Evolutionary conservation across 2,113 vertebrate genomes (phyloP).

Genomic region (Festucalex cinctus): DNA sequence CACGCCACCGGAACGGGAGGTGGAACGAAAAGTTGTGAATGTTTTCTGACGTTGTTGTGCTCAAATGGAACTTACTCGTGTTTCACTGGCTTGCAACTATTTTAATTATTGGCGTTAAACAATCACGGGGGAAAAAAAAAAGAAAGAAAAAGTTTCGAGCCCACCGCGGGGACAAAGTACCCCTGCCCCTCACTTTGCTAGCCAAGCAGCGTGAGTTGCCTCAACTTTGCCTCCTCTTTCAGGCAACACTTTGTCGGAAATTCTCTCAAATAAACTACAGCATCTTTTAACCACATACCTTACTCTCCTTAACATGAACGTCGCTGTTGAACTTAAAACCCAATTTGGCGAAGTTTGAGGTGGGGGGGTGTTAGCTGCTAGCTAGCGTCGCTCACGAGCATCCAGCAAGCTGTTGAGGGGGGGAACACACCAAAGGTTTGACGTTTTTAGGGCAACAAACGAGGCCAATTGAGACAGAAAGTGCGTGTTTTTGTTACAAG

Average conservation of each 20-base stretch:
- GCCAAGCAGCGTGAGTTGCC: conserved; percentile 44
- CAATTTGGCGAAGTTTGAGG: neutral
- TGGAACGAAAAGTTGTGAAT: conserved; percentile 22
- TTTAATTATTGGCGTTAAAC: neutral
- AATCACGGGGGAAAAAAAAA: neutral
- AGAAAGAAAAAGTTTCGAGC: conserved; percentile 1
- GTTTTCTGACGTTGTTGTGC: neutral
- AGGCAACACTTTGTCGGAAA: neutral
- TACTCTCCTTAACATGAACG: neutral
- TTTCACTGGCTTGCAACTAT: neutral
- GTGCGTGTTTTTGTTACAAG: too few relatives aligned
- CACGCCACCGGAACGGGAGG: conserved; percentile 21
- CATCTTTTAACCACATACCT: neutral
- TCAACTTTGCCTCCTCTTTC: conserved; percentile 4
- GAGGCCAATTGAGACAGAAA: neutral
- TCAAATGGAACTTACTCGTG: neutral
- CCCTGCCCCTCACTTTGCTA: conserved; percentile 28
- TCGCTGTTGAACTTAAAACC: neutral
- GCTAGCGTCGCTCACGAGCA: conserved; percentile 48
- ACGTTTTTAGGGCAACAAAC: conserved; percentile 3
- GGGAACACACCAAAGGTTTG: conserved; percentile 17
- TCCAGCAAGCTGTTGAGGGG: conserved; percentile 1
- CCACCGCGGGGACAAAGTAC: conserved; percentile 45
- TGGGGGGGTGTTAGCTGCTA: conserved; percentile 19
- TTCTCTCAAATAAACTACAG: neutral